Conservation (phyloP, 2,113 vertebrate genomes). For the Pithys albifrons region DNA sequence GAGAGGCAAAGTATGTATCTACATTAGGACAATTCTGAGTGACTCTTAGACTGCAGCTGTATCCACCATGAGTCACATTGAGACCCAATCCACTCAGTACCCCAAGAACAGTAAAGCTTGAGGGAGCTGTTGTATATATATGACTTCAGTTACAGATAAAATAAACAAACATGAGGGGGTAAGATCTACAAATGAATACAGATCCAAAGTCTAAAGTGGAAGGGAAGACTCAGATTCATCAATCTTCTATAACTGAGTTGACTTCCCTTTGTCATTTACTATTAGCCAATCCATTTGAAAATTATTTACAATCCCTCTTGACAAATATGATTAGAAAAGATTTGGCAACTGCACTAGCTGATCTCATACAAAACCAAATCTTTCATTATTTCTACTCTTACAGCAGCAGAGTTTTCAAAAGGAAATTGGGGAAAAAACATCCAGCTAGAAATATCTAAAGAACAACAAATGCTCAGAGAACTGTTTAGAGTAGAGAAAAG, state of each 20-base stretch:
- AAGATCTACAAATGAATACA: background rate
- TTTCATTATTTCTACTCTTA: background rate
- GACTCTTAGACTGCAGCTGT: background rate
- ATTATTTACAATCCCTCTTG: slow-evolving; percentile 17
- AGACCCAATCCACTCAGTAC: background rate
- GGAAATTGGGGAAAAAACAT: background rate
- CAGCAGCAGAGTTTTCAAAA: background rate
- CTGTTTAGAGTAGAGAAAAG: background rate
- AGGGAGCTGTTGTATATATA: background rate
- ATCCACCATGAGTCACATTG: background rate
- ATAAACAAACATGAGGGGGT: background rate
- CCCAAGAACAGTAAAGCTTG: background rate
- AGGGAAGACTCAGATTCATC: background rate
- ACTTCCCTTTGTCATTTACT: background rate
- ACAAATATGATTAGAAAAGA: slow-evolving; percentile 32
- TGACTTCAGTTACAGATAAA: background rate
- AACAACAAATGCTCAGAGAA: background rate
- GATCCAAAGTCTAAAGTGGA: background rate
- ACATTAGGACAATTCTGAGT: background rate
- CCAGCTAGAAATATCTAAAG: background rate
- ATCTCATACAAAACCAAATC: background rate
- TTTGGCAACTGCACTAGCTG: background rate
- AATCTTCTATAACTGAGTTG: background rate
- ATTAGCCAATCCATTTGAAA: background rate
- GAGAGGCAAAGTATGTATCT: background rate